Base-by-base conservation (phyloP, 2,113 vertebrate species). In the Thomomys bottae region DNA sequence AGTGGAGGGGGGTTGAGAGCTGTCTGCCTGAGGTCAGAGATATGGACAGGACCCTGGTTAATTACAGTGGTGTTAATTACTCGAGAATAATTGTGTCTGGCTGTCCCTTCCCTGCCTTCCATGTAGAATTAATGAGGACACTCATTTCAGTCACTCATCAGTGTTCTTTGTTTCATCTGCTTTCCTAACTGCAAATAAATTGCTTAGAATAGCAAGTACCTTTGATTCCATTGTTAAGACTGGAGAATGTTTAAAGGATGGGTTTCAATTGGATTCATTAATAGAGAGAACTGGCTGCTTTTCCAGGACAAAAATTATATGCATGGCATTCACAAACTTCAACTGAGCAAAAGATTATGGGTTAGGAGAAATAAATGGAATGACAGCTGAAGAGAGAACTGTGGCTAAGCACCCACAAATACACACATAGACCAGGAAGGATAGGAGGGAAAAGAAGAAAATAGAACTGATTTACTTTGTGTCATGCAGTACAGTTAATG, bases 101-200 rank as follows among this genome's bases (percentile, higher is more conserved):
- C 67, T 59, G 57, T 57, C 49, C 82, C 61, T 38, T 71, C 57
- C n/a, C 54, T 49, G 49, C 66, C 23, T 32, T 86, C 66, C 28
- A 0, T 67, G 45, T 32, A 20, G 49, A 68, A 84, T 84, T 84
- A 84, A 67, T 61, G 70, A 59, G 83, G 61, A 85, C 34, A 32
- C 79, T 59, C 67, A 73, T 59, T 26, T 95, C 32, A 61, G n/a
- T 3, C 0, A 7, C 76, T 80, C 28, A 32, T 90, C 78, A 84
- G 9, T 17, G n/a, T 67, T 94, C 68, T 94, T 94, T 18, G 63
- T 73, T 92, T 87, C 11, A 73, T 8, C 54, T 87, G 61, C 32
- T 42, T 40, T 36, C 45, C 85, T 21, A 68, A 59, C 71, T 71
- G 77, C 73, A 87, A 11, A 78, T 61, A 36, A 89, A 64, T 59